phyloP scores from a whole-genome alignment of 2,113 vertebrate species.

The Cynopterus brachyotis region DNA sequence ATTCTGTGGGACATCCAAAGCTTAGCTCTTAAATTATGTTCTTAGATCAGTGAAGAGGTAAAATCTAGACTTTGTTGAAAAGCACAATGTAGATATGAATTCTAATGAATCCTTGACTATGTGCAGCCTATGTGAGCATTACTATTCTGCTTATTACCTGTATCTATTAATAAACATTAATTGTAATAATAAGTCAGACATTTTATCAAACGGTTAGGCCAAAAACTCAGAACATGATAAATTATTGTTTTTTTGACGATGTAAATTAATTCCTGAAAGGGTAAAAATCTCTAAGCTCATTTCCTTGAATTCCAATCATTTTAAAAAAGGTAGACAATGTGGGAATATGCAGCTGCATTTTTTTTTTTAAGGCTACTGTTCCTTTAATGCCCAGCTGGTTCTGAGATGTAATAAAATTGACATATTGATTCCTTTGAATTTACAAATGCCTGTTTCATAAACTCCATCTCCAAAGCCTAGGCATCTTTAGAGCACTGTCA shows the following conservation, averaged over 20 bases:
- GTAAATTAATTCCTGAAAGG: conserved; percentile 75
- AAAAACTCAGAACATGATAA: conserved; percentile 71
- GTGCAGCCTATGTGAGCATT: background rate
- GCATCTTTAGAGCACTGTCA: conserved; percentile 97
- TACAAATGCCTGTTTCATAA: conserved; percentile 99
- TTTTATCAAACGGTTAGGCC: conserved; percentile 42
- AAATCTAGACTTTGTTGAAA: conserved; percentile 22
- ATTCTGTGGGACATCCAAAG: background rate
- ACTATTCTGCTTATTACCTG: background rate
- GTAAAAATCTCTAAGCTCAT: conserved; percentile 73
- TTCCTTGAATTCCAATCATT: conserved; percentile 82
- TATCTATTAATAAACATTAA: conserved; percentile 64
- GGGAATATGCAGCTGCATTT: conserved; percentile 81
- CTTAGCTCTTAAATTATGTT: conserved; percentile 36
- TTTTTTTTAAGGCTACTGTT: conserved; percentile 88
- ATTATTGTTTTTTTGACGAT: conserved; percentile 56
- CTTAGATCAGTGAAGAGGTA: conserved; percentile 7
- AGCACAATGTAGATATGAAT: conserved; percentile 45
- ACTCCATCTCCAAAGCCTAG: conserved; percentile 98
- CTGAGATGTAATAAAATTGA: conserved; percentile 99
- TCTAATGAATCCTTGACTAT: background rate
- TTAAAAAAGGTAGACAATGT: conserved; percentile 82
- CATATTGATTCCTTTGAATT: conserved; percentile 99
- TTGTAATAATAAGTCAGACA: conserved; percentile 16
- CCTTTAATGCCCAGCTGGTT: conserved; percentile 99